Base-by-base conservation (phyloP, 1,140 invertebrate genomes). In the Zaprionus ornatus region DNA sequence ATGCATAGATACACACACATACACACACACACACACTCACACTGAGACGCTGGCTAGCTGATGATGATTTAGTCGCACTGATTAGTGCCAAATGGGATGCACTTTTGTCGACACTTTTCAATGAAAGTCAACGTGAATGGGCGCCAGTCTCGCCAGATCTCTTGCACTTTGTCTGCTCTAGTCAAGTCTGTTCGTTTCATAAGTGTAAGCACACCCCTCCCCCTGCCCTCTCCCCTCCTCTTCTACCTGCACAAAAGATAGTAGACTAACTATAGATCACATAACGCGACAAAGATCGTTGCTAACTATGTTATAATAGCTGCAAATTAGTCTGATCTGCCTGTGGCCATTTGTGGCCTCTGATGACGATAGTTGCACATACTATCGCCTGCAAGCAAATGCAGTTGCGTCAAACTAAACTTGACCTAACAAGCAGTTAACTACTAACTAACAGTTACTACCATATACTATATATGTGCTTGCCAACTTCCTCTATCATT, bases 61-160 rank as follows among this genome's bases (percentile, higher is more conserved):
- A 54, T 65, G 65, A 62, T 62, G 66, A 60, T 69, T 66, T 73
- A 55, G 19, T 69, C 40, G 64, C 66, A 69, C 50, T 86, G 82
- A 85, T 86, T 87, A 86, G 80, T 74, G 79, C 76, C 82, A 76
- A 85, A 82, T 75, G 82, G 77, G 67, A 55, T 77, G 74, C 55
- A 25, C 52, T 55, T 82, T 73, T 70, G 69, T 52, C 74, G 64
- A 73, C 72, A 74, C 72, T 77, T 80, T 71, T 66, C 56, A 40
- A 70, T 64, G 62, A 64, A 64, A 64, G 32, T 37, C 62, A 55
- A 64, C 50, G 50, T 13, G 15, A 64, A 64, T 69, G 60, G 80
- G 75, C 52, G 63, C 67, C 67, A 73, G 40, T 13, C 66, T 12
- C 21, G 29, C 10, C 50, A 45, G 54, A n/a, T 57, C 69, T 35